Conservation (phyloP, 37 sponge, comb jelly and placozoan species). For the Oscarella lobularis region DNA sequence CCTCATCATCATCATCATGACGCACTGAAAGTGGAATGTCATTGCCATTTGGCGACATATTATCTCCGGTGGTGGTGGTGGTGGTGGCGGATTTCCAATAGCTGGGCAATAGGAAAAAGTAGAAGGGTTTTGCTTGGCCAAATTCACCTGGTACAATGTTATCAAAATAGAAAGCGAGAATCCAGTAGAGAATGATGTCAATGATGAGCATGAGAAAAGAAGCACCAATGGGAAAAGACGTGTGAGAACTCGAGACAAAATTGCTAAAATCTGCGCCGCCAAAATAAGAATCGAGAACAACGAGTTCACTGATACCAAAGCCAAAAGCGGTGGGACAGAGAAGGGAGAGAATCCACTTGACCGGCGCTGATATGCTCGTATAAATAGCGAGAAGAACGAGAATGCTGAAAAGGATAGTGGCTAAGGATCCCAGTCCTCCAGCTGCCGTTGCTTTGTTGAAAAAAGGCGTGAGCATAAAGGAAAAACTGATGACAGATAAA, state of each 20-base stretch:
- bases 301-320: neutral
- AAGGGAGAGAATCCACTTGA: neutral
- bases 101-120: neutral
- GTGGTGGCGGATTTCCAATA: too few relatives aligned
- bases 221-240: neutral
- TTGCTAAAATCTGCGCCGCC: neutral
- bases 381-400: neutral
- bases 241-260: neutral
- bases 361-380: neutral
- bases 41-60: too few relatives aligned
- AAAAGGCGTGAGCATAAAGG: constrained; percentile 10
- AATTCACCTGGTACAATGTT: constrained; percentile 8
- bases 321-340: neutral
- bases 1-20: too few relatives aligned
- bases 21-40: too few relatives aligned
- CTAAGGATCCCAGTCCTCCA: constrained; percentile 5
- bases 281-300: neutral
- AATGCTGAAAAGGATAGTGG: neutral
- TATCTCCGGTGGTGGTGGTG: too few relatives aligned
- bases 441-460: constrained; percentile 10
- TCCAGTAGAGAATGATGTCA: constrained; percentile 15
- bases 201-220: constrained; percentile 12
- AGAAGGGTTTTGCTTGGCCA: constrained; percentile 4
- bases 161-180: constrained; percentile 18
- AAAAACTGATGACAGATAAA: constrained; percentile 4